Evolutionary conservation across 2,113 vertebrate genomes (phyloP).

Genomic region (Bubo blakistoni): DNA sequence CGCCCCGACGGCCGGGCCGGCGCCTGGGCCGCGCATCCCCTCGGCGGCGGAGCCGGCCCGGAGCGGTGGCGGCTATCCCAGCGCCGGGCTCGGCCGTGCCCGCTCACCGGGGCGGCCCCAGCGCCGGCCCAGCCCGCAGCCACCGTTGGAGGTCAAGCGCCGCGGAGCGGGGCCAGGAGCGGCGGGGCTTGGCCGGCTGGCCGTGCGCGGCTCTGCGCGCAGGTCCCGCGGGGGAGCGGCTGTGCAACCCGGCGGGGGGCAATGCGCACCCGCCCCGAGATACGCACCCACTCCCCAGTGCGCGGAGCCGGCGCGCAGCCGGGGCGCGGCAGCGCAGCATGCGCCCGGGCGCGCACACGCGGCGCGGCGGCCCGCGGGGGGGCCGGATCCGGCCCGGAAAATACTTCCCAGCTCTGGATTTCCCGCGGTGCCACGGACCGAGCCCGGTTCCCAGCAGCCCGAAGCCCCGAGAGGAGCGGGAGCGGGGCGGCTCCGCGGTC

Average conservation of each 20-base stretch:
- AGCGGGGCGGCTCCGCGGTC: background rate
- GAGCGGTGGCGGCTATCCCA: background rate
- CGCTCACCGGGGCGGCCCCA: background rate
- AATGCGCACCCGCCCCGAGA: accelerated
- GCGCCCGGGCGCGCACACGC: background rate
- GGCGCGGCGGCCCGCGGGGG: background rate
- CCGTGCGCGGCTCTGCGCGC: background rate
- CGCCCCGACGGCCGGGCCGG: background rate
- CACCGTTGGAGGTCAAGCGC: background rate
- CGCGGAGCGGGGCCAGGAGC: background rate
- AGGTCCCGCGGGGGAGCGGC: background rate
- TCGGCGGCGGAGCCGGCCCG: background rate
- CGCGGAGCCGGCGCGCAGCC: background rate
- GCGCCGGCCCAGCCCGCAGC: too few species aligned
- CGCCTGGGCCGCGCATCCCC: background rate
- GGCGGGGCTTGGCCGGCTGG: background rate
- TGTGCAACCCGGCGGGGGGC: background rate
- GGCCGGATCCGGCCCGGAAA: background rate
- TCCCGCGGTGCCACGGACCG: background rate
- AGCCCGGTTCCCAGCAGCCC: background rate
- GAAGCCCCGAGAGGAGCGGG: background rate
- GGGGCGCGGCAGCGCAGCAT: background rate
- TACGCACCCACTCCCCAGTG: background rate
- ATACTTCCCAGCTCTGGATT: background rate
- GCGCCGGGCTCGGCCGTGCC: background rate